Percentiles rank a stretch among this genome's conserved stretches.
phyloP scores from a whole-genome alignment of 2,113 vertebrate genomes.

The Castor canadensis region DNA sequence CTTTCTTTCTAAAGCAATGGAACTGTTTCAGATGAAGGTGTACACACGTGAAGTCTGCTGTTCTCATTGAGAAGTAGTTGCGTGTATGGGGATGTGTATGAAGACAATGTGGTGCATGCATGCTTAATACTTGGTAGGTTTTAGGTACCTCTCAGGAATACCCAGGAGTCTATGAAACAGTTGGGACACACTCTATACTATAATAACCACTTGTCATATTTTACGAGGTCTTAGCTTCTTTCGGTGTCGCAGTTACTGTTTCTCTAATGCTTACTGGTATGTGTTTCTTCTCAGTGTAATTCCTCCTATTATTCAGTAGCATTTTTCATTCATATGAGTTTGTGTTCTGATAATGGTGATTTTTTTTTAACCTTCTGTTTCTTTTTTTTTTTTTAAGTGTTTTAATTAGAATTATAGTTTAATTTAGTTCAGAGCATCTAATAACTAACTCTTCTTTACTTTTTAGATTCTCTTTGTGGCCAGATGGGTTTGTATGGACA shows the following conservation, averaged over 20 bases:
- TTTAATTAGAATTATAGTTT: conserved; percentile 54
- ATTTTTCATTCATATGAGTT: conserved; percentile 37
- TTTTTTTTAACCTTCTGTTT: conserved; percentile 41
- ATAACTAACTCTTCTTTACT: conserved; percentile 60
- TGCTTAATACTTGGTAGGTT: background rate
- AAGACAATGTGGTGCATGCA: background rate
- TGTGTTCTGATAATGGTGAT: conserved; percentile 24
- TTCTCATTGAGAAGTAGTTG: conserved; percentile 23
- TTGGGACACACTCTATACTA: background rate
- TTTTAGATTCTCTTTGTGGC: conserved; percentile 80
- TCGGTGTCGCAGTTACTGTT: background rate
- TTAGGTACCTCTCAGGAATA: background rate
- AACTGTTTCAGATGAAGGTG: conserved; percentile 4
- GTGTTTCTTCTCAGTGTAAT: background rate
- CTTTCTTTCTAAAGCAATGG: conserved; percentile 4
- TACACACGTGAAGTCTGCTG: conserved; percentile 1
- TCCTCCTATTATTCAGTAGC: background rate
- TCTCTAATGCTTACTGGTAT: background rate
- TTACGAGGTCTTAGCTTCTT: conserved; percentile 2
- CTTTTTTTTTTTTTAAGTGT: conserved; percentile 29
- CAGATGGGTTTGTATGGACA: conserved; percentile 83
- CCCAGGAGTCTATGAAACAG: background rate
- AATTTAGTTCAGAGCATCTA: conserved; percentile 48
- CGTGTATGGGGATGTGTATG: background rate
- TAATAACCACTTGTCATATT: conserved; percentile 47